Evolutionary conservation across 2,888 invertebrate genomes (phyloP).

Genomic region (Prosopocoilus inquinatus): DNA sequence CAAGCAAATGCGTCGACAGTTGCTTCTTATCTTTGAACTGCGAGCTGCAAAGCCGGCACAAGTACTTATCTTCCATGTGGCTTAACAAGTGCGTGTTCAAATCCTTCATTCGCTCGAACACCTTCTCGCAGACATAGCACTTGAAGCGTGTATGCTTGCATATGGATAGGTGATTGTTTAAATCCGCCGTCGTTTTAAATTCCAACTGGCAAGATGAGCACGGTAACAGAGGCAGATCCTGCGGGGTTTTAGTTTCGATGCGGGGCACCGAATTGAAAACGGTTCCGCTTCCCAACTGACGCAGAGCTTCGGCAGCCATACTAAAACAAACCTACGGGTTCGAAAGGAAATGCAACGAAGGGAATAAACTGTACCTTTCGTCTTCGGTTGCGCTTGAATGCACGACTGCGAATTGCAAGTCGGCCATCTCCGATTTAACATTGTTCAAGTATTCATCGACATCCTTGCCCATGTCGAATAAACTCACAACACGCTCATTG

Average conservation of each 20-base stretch:
- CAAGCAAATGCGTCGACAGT: constrained; percentile 45
- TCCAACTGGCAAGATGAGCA: constrained; percentile 36
- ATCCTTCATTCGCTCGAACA: constrained; percentile 51
- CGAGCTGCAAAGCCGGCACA: constrained; percentile 48
- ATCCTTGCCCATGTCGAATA: neutral
- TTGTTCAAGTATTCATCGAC: neutral
- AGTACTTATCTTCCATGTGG: constrained; percentile 49
- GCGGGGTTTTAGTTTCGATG: constrained; percentile 40
- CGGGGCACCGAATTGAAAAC: constrained; percentile 34
- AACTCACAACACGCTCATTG: neutral
- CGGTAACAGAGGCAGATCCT: constrained; percentile 20
- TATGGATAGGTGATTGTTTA: constrained; percentile 36
- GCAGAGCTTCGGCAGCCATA: constrained; percentile 52
- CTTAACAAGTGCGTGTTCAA: constrained; percentile 53
- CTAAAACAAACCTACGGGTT: constrained; percentile 18
- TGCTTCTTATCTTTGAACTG: constrained; percentile 46
- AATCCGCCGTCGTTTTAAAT: constrained; percentile 35
- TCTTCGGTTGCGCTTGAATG: constrained; percentile 1
- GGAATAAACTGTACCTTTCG: neutral
- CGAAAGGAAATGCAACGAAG: neutral
- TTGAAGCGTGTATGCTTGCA: constrained; percentile 36
- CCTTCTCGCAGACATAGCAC: constrained; percentile 44
- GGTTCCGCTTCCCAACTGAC: constrained; percentile 47
- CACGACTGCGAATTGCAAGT: neutral
- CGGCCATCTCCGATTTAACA: neutral